Evolutionary conservation across 2,888 invertebrate species (phyloP).

Genomic region (Machimus rusticus): DNA sequence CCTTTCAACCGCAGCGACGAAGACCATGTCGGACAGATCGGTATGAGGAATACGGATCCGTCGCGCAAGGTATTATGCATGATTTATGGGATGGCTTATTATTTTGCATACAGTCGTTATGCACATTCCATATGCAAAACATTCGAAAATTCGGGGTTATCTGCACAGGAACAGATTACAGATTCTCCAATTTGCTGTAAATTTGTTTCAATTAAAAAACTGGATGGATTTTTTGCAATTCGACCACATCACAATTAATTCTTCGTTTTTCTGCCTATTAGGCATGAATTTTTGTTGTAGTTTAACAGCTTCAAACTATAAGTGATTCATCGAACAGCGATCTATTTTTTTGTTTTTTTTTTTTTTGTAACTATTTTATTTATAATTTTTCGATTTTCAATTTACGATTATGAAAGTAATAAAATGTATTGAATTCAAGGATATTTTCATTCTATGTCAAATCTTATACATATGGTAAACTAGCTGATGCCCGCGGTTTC

Average conservation of each 20-base stretch:
- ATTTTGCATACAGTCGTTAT: background rate
- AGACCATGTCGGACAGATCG: background rate
- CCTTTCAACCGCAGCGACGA: background rate
- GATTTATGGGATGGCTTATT: background rate
- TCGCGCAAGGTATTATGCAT: background rate
- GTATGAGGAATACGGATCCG: background rate
- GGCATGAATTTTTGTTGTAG: background rate
- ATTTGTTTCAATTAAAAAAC: background rate
- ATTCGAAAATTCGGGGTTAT: background rate
- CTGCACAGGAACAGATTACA: background rate
- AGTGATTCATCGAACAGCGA: too few relatives aligned
- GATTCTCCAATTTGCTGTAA: background rate
- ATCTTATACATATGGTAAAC: too few relatives aligned
- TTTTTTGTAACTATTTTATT: too few relatives aligned
- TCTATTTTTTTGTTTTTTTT: too few relatives aligned
- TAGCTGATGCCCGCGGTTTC: too few relatives aligned
- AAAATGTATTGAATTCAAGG: too few relatives aligned
- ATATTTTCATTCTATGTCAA: too few relatives aligned
- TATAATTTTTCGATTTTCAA: too few relatives aligned
- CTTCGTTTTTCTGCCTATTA: background rate
- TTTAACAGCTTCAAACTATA: too few relatives aligned
- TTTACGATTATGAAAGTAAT: too few relatives aligned
- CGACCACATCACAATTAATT: background rate
- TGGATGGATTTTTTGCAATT: background rate
- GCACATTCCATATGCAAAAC: background rate